Evolutionary conservation across 2,113 vertebrate species (phyloP).

Genomic region (Lycocorax pyrrhopterus): DNA sequence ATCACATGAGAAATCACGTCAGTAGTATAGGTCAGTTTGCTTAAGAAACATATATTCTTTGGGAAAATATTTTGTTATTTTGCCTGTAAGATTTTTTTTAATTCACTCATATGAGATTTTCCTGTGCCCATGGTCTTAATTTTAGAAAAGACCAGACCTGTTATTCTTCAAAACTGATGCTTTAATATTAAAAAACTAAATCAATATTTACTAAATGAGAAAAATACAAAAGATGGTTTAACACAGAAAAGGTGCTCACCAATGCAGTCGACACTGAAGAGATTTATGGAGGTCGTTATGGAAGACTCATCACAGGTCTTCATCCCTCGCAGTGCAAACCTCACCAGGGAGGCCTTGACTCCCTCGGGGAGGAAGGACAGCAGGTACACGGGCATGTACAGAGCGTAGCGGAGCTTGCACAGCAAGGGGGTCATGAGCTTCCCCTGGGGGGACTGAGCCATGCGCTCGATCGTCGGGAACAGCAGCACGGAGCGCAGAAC

Average conservation of each 20-base stretch:
- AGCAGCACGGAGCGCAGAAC: conserved; percentile 85
- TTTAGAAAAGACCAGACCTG: neutral
- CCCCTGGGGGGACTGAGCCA: conserved; percentile 86
- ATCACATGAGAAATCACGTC: neutral
- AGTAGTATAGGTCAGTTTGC: neutral
- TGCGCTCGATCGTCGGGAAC: conserved; percentile 94
- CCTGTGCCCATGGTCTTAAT: neutral
- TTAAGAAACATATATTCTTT: neutral
- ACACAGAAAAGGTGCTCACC: conserved; percentile 72
- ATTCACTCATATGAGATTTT: neutral
- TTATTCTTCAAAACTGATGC: neutral
- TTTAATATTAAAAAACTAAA: neutral
- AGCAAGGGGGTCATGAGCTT: conserved; percentile 85
- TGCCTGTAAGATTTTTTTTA: neutral
- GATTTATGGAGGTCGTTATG: conserved; percentile 65
- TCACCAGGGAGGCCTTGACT: conserved; percentile 75
- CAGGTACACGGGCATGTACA: conserved; percentile 83
- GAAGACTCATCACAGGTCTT: conserved; percentile 59
- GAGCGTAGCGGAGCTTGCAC: conserved; percentile 83
- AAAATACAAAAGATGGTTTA: neutral
- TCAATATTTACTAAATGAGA: neutral
- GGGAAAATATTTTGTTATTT: neutral
- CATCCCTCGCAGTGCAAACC: conserved; percentile 60
- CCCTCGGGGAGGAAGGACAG: conserved; percentile 80
- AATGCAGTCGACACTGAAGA: conserved; percentile 83